phyloP scores from a whole-genome alignment of 2,113 vertebrate genomes.

The Neolamprologus sp. region DNA sequence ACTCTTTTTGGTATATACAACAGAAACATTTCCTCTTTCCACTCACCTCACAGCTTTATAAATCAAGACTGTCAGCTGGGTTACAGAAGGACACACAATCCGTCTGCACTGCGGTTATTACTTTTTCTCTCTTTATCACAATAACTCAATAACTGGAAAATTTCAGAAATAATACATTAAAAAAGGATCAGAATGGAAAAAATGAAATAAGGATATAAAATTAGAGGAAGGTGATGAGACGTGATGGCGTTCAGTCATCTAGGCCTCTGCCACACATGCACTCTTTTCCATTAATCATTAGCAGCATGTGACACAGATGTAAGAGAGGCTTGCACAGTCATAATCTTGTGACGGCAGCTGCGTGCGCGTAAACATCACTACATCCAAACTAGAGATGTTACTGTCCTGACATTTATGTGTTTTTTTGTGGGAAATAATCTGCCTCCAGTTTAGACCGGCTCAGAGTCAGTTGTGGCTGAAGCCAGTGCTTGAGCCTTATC shows the following conservation, averaged over 20 bases:
- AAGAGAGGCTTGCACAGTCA: background rate
- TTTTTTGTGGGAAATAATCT: background rate
- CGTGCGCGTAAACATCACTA: background rate
- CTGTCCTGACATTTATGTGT: background rate
- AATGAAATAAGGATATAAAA: background rate
- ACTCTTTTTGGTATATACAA: background rate
- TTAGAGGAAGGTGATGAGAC: background rate
- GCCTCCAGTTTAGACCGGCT: background rate
- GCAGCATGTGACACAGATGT: background rate
- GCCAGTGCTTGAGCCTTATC: background rate
- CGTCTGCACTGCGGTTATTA: background rate
- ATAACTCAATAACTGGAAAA: background rate
- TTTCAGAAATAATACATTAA: background rate
- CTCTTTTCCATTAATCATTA: background rate
- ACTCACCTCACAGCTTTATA: background rate
- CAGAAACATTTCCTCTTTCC: background rate
- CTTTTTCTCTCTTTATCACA: background rate
- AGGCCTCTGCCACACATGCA: background rate
- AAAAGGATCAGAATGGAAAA: background rate
- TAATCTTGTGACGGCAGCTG: background rate
- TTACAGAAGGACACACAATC: background rate
- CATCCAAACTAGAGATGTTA: background rate
- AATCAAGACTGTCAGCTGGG: background rate
- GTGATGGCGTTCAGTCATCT: background rate
- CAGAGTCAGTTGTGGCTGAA: background rate